Percentiles rank a stretch among this genome's conserved stretches.
phyloP scores from a whole-genome alignment of 2,113 vertebrate genomes.

The Danionella cerebrum region DNA sequence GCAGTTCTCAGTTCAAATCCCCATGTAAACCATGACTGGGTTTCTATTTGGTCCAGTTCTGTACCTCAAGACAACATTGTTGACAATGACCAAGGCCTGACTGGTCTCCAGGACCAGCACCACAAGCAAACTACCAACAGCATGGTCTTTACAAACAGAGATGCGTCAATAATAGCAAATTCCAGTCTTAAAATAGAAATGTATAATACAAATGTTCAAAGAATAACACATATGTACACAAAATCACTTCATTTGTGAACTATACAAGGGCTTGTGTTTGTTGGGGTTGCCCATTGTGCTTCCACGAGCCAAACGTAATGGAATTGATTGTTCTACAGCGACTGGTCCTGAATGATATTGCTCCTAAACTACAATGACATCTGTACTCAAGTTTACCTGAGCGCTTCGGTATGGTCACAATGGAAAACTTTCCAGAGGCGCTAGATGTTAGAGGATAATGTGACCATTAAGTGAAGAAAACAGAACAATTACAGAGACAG shows the following conservation, averaged over 20 bases:
- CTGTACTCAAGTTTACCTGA: conserved; percentile 33
- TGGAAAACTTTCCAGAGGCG: not conserved
- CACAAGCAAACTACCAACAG: conserved; percentile 15
- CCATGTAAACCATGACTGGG: conserved; percentile 21
- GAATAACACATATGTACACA: conserved; percentile 50
- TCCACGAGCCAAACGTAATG: conserved; percentile 14
- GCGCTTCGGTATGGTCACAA: conserved; percentile 15
- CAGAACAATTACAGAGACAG: not conserved
- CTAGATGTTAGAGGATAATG: not conserved
- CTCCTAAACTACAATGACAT: conserved; percentile 34
- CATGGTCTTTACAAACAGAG: conserved; percentile 36
- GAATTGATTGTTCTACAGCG: conserved; percentile 15
- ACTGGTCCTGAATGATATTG: conserved; percentile 37
- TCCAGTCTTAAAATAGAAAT: conserved; percentile 60
- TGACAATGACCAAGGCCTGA: conserved; percentile 38
- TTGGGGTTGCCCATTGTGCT: conserved; percentile 33
- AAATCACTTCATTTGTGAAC: conserved; percentile 26
- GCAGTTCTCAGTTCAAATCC: conserved; percentile 17
- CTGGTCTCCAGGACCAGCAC: conserved; percentile 57
- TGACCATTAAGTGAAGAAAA: conserved; percentile 7
- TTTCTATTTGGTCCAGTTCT: conserved; percentile 35
- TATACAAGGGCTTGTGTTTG: conserved; percentile 24
- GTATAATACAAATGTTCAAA: conserved; percentile 57
- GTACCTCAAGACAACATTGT: conserved; percentile 40
- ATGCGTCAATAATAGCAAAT: conserved; percentile 51